phyloP scores from a whole-genome alignment of 2,113 vertebrate genomes.

The Uropsilus gracilis region DNA sequence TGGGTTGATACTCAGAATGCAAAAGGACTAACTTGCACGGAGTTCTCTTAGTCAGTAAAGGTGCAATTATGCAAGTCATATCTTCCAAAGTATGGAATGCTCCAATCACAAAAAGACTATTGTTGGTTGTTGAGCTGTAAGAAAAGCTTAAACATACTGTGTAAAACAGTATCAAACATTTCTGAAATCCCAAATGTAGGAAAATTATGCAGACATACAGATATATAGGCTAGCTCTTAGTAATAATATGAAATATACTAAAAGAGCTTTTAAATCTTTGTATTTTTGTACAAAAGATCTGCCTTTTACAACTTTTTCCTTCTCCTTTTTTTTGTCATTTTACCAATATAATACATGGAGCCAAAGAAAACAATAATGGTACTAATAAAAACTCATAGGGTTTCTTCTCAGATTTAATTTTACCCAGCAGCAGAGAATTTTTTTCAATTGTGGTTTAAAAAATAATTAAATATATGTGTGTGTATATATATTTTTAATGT shows the following conservation, averaged over 20 bases:
- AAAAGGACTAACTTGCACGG: constrained; percentile 76
- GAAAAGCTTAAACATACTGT: constrained; percentile 81
- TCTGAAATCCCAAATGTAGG: constrained; percentile 86
- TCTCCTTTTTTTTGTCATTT: constrained; percentile 83
- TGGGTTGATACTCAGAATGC: constrained; percentile 71
- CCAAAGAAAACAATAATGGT: constrained; percentile 88
- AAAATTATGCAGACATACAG: constrained; percentile 85
- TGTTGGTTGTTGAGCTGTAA: constrained; percentile 74
- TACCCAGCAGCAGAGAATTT: constrained; percentile 79
- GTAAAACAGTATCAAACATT: constrained; percentile 82
- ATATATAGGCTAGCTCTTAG: constrained; percentile 88
- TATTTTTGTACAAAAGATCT: constrained; percentile 93
- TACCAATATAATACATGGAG: constrained; percentile 85
- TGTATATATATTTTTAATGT: constrained; percentile 52
- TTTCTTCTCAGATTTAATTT: constrained; percentile 81
- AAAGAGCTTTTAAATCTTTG: constrained; percentile 91
- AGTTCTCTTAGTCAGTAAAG: constrained; percentile 76
- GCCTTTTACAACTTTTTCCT: constrained; percentile 84
- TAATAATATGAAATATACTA: constrained; percentile 90
- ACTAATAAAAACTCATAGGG: constrained; percentile 85
- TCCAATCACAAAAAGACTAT: constrained; percentile 76
- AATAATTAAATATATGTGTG: constrained; percentile 40
- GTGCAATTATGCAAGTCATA: constrained; percentile 67
- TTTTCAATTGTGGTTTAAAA: constrained; percentile 78
- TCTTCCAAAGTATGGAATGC: constrained; percentile 72